Percentiles rank a stretch among this genome's conserved stretches.
phyloP scores from a whole-genome alignment of 2,113 vertebrate species.

The Pitta sordida region DNA sequence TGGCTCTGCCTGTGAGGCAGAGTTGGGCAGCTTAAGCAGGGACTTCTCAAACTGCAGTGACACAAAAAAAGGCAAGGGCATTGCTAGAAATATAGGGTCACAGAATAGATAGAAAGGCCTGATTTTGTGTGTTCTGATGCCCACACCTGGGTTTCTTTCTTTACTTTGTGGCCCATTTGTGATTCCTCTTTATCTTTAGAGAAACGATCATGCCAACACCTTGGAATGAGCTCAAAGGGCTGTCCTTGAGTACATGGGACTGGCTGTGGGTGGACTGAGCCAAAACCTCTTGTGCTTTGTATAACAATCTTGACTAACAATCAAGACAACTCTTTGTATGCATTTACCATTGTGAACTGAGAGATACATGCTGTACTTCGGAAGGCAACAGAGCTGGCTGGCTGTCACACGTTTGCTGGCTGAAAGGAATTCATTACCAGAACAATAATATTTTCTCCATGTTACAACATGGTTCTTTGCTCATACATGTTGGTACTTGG shows the following conservation, averaged over 20 bases:
- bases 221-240: neutral
- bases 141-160: neutral
- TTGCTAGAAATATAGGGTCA: neutral
- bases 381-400: neutral
- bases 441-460: neutral
- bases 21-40: rapidly evolving
- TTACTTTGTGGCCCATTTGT: neutral
- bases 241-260: neutral
- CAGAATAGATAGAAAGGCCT: neutral
- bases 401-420: neutral
- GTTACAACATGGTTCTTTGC: neutral
- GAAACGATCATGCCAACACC: neutral
- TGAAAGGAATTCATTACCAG: neutral
- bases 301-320: neutral
- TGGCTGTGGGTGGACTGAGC: neutral
- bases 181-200: neutral
- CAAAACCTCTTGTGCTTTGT: neutral
- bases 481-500: neutral
- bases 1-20: neutral
- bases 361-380: neutral
- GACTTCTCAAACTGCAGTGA: neutral
- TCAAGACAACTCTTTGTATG: neutral
- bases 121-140: neutral
- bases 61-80: neutral
- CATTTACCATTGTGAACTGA: neutral